phyloP scores from a whole-genome alignment of 2,888 invertebrate species.

The Archaeoteleia sp. region DNA sequence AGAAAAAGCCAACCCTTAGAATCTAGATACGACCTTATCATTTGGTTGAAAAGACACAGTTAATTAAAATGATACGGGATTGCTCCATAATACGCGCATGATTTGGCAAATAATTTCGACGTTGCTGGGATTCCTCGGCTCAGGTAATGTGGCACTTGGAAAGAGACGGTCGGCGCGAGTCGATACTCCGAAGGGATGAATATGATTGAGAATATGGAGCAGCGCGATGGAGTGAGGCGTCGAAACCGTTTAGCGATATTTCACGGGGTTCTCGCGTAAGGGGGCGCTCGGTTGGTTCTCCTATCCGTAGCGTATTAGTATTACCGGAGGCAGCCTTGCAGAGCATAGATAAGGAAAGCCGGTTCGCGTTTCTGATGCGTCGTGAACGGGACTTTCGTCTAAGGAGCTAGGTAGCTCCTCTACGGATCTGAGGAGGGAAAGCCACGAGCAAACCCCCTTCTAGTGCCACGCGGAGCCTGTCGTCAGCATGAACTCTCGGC shows the following conservation, averaged over 20 bases:
- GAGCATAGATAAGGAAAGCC: conserved; percentile 71
- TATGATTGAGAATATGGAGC: conserved; percentile 43
- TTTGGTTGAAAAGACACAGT: too few species aligned
- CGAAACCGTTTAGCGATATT: conserved; percentile 71
- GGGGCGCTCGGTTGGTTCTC: conserved; percentile 54
- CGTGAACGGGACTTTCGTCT: conserved; percentile 62
- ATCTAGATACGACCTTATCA: too few species aligned
- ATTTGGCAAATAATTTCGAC: too few species aligned
- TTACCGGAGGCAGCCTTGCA: conserved; percentile 74
- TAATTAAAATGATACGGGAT: too few species aligned
- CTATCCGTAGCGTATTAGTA: conserved; percentile 57
- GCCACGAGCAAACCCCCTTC: conserved; percentile 63
- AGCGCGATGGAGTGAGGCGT: conserved; percentile 30
- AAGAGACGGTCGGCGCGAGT: too few species aligned
- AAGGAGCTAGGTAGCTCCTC: conserved; percentile 57
- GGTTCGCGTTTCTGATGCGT: conserved; percentile 60
- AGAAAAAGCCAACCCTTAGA: too few species aligned
- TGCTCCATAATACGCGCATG: too few species aligned
- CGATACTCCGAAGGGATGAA: too few species aligned
- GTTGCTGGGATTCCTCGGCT: too few species aligned
- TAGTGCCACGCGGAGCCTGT: conserved; percentile 53
- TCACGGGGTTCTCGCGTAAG: conserved; percentile 69
- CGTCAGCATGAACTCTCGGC: conserved; percentile 60
- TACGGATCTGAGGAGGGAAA: conserved; percentile 56
- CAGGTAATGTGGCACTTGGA: too few species aligned